These are phyloP conservation scores for Odontomachus brunneus DNA, from an alignment of 1,140 invertebrate species.

Conservation along the genomic window DNA sequence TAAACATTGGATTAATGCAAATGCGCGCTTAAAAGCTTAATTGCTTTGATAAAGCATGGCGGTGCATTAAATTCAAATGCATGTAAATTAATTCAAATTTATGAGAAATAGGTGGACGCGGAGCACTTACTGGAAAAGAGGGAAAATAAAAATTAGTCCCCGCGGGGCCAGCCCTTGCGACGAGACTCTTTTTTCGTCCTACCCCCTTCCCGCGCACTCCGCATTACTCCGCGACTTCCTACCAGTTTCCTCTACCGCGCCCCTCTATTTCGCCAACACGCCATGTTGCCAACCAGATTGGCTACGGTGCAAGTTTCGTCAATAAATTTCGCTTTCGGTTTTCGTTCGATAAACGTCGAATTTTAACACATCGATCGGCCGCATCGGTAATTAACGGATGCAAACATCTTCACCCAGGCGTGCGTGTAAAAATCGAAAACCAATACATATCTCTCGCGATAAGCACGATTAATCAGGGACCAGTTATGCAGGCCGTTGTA, in stretches of 20 bases:
- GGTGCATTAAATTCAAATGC: constrained; percentile 86
- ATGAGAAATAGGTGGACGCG: constrained; percentile 86
- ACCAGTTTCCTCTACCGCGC: constrained; percentile 42
- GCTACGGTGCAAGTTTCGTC: constrained; percentile 70
- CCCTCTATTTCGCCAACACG: constrained; percentile 81
- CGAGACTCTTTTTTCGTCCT: constrained; percentile 77
- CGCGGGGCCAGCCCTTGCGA: constrained; percentile 82
- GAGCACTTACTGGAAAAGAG: constrained; percentile 84
- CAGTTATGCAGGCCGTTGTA: neutral
- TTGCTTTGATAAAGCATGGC: constrained; percentile 86
- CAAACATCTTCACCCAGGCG: constrained; percentile 47
- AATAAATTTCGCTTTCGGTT: constrained; percentile 71
- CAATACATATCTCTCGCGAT: constrained; percentile 2
- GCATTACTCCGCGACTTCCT: constrained; percentile 54
- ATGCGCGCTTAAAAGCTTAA: constrained; percentile 86
- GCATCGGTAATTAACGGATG: constrained; percentile 69
- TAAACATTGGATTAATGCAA: constrained; percentile 87
- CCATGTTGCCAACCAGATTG: constrained; percentile 83
- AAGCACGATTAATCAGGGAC: constrained; percentile 6
- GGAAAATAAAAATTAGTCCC: constrained; percentile 86
- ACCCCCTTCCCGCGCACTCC: constrained; percentile 45
- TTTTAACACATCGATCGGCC: constrained; percentile 69
- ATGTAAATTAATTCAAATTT: constrained; percentile 87
- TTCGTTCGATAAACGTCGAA: constrained; percentile 73
- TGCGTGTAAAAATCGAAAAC: constrained; percentile 20